phyloP scores from a whole-genome alignment of 2,113 vertebrate species.

The Coptodon bakossiorum region DNA sequence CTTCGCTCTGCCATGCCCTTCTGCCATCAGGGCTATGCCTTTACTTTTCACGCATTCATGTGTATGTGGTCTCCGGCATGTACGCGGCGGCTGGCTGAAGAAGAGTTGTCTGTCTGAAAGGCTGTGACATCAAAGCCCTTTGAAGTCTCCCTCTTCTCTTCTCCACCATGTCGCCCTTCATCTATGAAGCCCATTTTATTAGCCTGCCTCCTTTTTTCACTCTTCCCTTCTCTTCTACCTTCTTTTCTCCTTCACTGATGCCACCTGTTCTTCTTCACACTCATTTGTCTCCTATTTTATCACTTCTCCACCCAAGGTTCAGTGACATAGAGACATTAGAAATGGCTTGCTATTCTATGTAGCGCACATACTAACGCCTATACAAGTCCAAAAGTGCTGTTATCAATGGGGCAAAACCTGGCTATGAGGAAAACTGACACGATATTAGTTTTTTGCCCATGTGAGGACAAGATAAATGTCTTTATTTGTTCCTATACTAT shows the following conservation, averaged over 20 bases:
- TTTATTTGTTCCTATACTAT: neutral
- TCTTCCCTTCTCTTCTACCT: neutral
- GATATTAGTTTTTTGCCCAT: neutral
- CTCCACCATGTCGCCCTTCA: constrained; percentile 41
- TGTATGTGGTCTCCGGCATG: neutral
- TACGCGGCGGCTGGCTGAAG: constrained; percentile 7
- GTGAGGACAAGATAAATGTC: neutral
- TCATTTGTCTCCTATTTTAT: neutral
- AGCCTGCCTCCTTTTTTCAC: neutral
- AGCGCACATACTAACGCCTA: neutral
- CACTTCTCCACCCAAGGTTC: neutral
- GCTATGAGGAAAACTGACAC: neutral
- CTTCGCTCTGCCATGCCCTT: constrained; percentile 54
- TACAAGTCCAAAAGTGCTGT: neutral
- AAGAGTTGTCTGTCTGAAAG: constrained; percentile 57
- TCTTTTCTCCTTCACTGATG: neutral
- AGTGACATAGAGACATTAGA: neutral
- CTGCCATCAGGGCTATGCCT: constrained; percentile 19
- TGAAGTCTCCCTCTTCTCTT: constrained; percentile 54
- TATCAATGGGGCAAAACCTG: neutral
- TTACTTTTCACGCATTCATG: neutral
- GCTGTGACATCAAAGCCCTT: constrained; percentile 66
- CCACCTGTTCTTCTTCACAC: constrained; percentile 26
- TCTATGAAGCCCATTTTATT: constrained; percentile 40
- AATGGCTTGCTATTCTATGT: neutral